phyloP scores from a whole-genome alignment of 2,113 vertebrate species.

The Vireo altiloquus region DNA sequence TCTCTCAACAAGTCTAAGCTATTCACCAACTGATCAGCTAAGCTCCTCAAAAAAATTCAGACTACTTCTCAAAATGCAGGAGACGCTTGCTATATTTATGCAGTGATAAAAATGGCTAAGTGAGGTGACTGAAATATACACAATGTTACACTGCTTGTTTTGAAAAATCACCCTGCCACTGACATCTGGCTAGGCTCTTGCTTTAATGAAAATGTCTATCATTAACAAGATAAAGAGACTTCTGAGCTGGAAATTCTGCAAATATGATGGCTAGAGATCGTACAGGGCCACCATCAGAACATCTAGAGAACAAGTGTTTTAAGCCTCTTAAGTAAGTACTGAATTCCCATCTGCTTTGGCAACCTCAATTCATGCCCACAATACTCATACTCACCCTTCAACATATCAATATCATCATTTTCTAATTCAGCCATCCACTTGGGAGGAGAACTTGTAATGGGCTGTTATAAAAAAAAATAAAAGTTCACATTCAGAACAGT shows the following conservation, averaged over 20 bases:
- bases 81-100: neutral
- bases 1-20: neutral
- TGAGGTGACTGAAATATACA: rapidly evolving
- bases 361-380: neutral
- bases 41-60: neutral
- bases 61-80: neutral
- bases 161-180: neutral
- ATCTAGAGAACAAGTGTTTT: neutral
- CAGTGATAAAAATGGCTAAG: neutral
- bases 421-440: conserved; percentile 99
- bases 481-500: neutral
- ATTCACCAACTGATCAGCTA: neutral
- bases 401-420: conserved; percentile 96
- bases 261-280: neutral
- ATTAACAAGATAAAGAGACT: neutral
- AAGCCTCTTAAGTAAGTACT: neutral
- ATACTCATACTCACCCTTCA: conserved; percentile 82
- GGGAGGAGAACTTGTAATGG: conserved; percentile 92
- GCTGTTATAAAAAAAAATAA: conserved; percentile 67
- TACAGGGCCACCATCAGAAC: neutral
- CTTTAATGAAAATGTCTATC: neutral
- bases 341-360: neutral
- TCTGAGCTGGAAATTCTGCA: neutral
- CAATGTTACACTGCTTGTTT: neutral
- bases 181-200: neutral